Evolutionary conservation across 2,888 invertebrate genomes (phyloP).

Genomic region (Aporophyla lueneburgensis): DNA sequence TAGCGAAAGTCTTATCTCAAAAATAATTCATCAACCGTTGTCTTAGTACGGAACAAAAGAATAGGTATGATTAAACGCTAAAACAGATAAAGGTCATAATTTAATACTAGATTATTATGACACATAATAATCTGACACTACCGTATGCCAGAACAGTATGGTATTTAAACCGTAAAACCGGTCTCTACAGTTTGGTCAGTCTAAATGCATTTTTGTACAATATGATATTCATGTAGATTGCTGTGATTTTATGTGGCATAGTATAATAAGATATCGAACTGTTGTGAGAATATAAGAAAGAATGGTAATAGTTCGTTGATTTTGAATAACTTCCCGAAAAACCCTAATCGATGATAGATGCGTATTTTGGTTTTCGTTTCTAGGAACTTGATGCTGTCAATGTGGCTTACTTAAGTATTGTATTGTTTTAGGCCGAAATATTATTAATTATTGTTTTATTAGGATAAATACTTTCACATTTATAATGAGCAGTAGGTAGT

Average conservation of each 20-base stretch:
- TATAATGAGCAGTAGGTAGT: too few species aligned
- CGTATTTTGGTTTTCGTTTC: neutral
- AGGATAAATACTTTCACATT: neutral
- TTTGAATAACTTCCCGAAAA: neutral
- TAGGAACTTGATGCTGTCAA: neutral
- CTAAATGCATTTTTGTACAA: slow-evolving; percentile 45
- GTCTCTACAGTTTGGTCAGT: slow-evolving; percentile 35
- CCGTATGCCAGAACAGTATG: slow-evolving; percentile 15
- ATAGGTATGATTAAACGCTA: slow-evolving; percentile 4
- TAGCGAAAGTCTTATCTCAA: slow-evolving; percentile 1
- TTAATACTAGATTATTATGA: slow-evolving; percentile 23
- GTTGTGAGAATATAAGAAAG: neutral
- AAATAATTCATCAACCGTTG: slow-evolving; percentile 12
- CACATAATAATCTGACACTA: slow-evolving; percentile 26
- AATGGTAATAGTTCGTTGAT: neutral
- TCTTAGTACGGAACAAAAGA: slow-evolving; percentile 13
- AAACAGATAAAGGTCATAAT: slow-evolving; percentile 32
- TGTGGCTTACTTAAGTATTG: neutral
- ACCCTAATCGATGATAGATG: neutral
- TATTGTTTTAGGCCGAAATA: neutral
- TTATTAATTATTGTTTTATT: neutral
- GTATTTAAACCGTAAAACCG: slow-evolving; percentile 42
- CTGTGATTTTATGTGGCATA: slow-evolving; percentile 4
- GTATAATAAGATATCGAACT: neutral
- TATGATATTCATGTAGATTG: slow-evolving; percentile 11